Evolutionary conservation across 2,113 vertebrate species (phyloP).

Genomic region (Oryzias javanicus): DNA sequence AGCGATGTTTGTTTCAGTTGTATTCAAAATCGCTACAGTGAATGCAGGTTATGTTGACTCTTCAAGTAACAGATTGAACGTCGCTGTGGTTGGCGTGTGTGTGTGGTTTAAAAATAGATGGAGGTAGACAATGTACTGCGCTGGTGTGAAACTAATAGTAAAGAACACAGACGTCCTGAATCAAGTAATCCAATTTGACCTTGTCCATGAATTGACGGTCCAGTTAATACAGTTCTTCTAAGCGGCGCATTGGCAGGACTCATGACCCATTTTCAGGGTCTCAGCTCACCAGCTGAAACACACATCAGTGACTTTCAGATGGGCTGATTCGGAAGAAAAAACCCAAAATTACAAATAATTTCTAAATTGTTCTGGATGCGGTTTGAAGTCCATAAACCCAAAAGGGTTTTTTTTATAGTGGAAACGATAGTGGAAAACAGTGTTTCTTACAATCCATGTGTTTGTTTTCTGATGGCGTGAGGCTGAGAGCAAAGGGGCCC

Average conservation of each 20-base stretch:
- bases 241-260: constrained; percentile 44
- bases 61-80: too few relatives aligned
- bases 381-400: not conserved
- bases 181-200: constrained; percentile 64
- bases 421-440: constrained; percentile 39
- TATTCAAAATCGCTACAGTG: too few relatives aligned
- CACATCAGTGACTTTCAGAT: constrained; percentile 28
- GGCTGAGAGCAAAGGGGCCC: constrained; percentile 72
- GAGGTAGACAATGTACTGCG: constrained; percentile 41
- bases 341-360: not conserved
- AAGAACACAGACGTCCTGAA: constrained; percentile 55
- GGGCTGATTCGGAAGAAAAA: not conserved
- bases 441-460: constrained; percentile 26
- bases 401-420: constrained; percentile 19
- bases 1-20: too few relatives aligned
- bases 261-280: constrained; percentile 55
- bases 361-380: constrained; percentile 22
- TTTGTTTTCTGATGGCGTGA: constrained; percentile 61
- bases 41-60: too few relatives aligned
- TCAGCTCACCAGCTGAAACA: constrained; percentile 48
- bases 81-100: too few relatives aligned
- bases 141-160: constrained; percentile 57
- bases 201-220: constrained; percentile 53
- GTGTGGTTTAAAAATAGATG: constrained; percentile 25
- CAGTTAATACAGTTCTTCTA: constrained; percentile 45